A percentile compares a stretch with the other conserved stretches of the same genome.
Conservation (phyloP, 2,888 invertebrate species). For the Eurytoma adleriae region DNA sequence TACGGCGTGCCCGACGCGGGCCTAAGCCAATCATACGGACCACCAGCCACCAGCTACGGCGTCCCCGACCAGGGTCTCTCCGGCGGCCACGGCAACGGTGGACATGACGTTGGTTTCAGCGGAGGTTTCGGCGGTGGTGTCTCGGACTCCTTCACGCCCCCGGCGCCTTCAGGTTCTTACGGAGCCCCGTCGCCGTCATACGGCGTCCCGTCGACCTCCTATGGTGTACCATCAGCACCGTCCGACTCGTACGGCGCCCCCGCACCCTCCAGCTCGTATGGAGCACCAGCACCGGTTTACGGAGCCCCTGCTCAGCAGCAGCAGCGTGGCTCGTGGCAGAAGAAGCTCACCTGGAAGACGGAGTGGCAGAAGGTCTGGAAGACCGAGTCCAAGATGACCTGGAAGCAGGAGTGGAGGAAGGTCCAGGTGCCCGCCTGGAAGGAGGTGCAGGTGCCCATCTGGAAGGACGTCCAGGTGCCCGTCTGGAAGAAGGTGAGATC, state of each 20-base stretch:
- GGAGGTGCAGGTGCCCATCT: conserved; percentile 79
- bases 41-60: conserved; percentile 52
- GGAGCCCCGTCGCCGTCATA: conserved; percentile 63
- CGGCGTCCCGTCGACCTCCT: conserved; percentile 24
- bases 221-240: conserved; percentile 34
- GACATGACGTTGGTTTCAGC: not conserved
- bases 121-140: conserved; percentile 10
- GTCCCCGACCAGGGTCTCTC: conserved; percentile 52
- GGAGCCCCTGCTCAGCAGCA: conserved; percentile 63
- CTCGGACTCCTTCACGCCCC: not conserved
- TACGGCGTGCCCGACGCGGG: conserved; percentile 65
- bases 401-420: conserved; percentile 87
- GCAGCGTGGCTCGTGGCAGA: conserved; percentile 86
- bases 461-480: conserved; percentile 89
- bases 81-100: not conserved
- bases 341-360: conserved; percentile 89
- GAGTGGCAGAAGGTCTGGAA: conserved; percentile 87
- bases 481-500: conserved; percentile 84
- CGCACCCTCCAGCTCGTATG: conserved; percentile 58
- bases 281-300: conserved; percentile 62
- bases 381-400: conserved; percentile 84
- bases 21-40: conserved; percentile 51
- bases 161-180: conserved; percentile 28
- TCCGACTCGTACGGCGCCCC: conserved; percentile 53
- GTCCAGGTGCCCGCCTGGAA: conserved; percentile 80